These are phyloP conservation scores for Campylomormyrus tamandua DNA, from an alignment of 2,113 vertebrate genomes.

Conservation along the genomic window DNA sequence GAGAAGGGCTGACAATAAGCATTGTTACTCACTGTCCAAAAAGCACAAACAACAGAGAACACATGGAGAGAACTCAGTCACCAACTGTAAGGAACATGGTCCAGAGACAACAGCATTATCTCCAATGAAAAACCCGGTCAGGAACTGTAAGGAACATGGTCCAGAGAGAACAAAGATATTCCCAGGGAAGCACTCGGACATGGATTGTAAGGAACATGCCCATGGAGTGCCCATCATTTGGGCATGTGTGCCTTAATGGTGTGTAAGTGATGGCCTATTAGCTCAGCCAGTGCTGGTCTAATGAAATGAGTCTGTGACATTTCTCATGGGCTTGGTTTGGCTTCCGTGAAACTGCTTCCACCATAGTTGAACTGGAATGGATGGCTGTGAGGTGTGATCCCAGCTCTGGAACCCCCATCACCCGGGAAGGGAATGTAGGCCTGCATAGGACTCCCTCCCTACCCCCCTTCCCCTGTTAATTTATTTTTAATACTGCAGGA, in stretches of 20 bases:
- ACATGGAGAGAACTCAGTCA: not conserved
- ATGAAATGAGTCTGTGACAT: not conserved
- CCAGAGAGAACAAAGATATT: not conserved
- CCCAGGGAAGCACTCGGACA: not conserved
- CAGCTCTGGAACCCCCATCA: not conserved
- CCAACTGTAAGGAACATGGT: not conserved
- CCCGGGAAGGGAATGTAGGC: conserved; percentile 10
- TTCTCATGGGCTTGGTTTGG: not conserved
- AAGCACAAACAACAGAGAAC: not conserved
- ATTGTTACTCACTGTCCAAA: not conserved
- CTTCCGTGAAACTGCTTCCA: not conserved
- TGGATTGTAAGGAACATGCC: not conserved
- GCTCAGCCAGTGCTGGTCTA: not conserved
- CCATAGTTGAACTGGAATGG: not conserved
- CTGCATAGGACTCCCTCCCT: not conserved
- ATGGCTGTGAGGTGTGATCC: not conserved
- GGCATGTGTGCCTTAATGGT: not conserved
- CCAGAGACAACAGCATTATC: not conserved
- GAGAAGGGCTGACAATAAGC: not conserved
- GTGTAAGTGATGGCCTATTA: not conserved
- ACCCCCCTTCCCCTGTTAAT: conserved; percentile 19
- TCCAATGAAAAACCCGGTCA: not conserved
- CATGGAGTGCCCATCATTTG: not conserved
- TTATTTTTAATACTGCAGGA: conserved; percentile 24
- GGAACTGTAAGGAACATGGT: not conserved